A percentile compares a stretch with the other conserved stretches of the same genome.
Evolutionary conservation across 2,888 invertebrate genomes (phyloP).

Genomic region (Metacarcinus magister): DNA sequence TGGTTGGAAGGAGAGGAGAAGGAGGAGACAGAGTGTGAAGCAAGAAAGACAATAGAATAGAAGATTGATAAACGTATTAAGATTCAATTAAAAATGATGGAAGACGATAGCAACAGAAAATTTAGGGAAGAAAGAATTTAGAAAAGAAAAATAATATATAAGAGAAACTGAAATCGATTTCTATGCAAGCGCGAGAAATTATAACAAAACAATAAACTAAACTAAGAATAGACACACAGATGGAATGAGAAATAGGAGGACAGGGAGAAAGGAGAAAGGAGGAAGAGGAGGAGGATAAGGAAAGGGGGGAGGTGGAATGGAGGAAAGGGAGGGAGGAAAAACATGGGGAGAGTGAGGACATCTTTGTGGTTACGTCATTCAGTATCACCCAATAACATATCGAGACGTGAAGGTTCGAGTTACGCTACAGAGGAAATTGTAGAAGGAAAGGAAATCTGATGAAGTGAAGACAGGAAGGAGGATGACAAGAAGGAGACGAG

Average conservation of each 20-base stretch:
- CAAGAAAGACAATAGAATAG: background rate
- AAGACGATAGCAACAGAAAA: background rate
- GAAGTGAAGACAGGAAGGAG: background rate
- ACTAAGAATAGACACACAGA: background rate
- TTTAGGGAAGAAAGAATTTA: background rate
- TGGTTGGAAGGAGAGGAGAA: background rate
- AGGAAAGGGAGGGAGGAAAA: background rate
- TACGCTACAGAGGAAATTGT: background rate
- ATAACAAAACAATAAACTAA: background rate
- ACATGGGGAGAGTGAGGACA: background rate
- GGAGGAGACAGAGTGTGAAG: background rate
- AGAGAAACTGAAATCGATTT: background rate
- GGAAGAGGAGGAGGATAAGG: background rate
- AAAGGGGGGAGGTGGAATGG: background rate
- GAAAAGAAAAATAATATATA: background rate
- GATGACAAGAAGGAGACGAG: background rate
- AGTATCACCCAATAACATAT: constrained; percentile 38
- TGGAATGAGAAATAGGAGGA: background rate
- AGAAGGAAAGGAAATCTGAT: background rate
- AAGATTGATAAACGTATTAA: background rate
- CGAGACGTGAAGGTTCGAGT: background rate
- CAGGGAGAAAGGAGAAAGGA: background rate
- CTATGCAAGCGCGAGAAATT: background rate
- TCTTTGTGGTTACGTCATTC: constrained; percentile 50
- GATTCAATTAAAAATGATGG: background rate